Evolutionary conservation across 2,888 invertebrate species (phyloP).

Genomic region (Camponotus fellah): DNA sequence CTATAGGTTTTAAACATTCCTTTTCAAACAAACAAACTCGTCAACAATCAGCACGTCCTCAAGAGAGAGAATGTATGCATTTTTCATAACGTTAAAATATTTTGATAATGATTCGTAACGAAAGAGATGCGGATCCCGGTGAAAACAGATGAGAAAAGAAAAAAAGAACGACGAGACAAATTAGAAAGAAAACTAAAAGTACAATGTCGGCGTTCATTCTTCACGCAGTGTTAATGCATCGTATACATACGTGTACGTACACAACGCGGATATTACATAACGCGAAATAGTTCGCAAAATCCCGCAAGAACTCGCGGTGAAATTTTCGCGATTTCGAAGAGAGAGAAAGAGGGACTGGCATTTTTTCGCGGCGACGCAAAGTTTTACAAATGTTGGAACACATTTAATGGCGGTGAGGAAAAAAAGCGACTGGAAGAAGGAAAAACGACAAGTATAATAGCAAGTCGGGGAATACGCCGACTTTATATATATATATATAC

Average conservation of each 20-base stretch:
- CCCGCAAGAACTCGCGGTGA: slow-evolving; percentile 34
- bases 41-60: not conserved
- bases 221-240: slow-evolving; percentile 29
- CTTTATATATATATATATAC: not conserved
- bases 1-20: not conserved
- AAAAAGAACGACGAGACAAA: not conserved
- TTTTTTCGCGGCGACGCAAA: slow-evolving; percentile 43
- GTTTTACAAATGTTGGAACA: slow-evolving; percentile 47
- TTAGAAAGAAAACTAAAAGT: slow-evolving; percentile 19
- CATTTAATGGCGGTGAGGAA: slow-evolving; percentile 48
- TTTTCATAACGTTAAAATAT: not conserved
- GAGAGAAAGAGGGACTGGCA: slow-evolving; percentile 13
- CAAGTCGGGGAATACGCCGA: slow-evolving; percentile 41
- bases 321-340: slow-evolving; percentile 49
- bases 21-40: not conserved
- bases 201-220: slow-evolving; percentile 22
- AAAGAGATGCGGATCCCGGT: slow-evolving; percentile 13
- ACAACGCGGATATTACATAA: slow-evolving; percentile 27
- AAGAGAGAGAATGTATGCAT: not conserved
- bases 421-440: not conserved
- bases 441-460: slow-evolving; percentile 30
- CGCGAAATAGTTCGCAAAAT: slow-evolving; percentile 35
- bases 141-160: not conserved
- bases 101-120: not conserved
- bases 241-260: not conserved